These are phyloP conservation scores for Cranoglanis bouderius DNA, from an alignment of 2,113 vertebrate genomes.

Conservation along the genomic window DNA sequence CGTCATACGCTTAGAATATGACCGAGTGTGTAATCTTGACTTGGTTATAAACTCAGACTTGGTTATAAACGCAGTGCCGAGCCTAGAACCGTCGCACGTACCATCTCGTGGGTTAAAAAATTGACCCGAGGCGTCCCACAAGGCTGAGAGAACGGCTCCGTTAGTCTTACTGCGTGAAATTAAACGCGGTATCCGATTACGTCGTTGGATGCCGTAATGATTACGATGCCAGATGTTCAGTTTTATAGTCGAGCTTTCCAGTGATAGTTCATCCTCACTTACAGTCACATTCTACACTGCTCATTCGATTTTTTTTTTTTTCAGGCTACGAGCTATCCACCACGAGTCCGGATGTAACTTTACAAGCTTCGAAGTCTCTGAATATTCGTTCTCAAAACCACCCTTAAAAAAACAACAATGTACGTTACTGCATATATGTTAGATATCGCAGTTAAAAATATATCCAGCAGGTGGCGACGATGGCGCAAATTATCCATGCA, in stretches of 20 bases:
- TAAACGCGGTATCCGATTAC: too few species aligned
- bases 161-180: background rate
- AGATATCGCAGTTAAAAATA: background rate
- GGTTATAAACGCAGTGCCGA: background rate
- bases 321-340: background rate
- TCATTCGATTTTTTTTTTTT: too few species aligned
- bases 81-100: background rate
- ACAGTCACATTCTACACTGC: too few species aligned
- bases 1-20: background rate
- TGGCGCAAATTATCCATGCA: background rate
- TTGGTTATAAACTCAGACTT: background rate
- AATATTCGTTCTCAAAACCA: background rate
- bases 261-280: background rate
- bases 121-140: background rate
- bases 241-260: background rate
- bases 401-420: background rate
- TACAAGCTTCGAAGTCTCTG: background rate
- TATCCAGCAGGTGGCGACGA: background rate
- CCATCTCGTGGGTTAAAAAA: background rate
- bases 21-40: background rate
- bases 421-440: background rate
- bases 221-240: background rate
- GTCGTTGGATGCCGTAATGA: background rate
- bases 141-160: background rate
- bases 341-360: background rate